Evolutionary conservation across 2,797 vertebrate genomes (phyloP).

Genomic region (Lophotriccus pileatus): DNA sequence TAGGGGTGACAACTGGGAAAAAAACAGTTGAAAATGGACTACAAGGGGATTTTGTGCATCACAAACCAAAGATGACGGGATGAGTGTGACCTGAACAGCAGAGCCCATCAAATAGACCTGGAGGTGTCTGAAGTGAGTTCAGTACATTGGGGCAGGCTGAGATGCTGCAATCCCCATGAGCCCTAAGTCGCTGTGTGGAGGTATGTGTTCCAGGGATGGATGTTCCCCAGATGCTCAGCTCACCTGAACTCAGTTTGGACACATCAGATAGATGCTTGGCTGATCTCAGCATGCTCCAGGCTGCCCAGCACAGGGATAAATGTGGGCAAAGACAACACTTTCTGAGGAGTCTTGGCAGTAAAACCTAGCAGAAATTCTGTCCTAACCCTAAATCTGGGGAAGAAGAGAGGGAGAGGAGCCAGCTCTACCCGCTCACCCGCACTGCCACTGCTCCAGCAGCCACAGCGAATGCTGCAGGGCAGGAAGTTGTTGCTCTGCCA

Average conservation of each 20-base stretch:
- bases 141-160: not conserved
- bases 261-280: not conserved
- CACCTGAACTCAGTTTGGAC: not conserved
- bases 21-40: not conserved
- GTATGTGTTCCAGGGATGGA: not conserved
- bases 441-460: not conserved
- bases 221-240: not conserved
- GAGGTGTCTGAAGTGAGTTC: not conserved
- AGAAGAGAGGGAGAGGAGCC: not conserved
- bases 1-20: not conserved
- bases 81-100: not conserved
- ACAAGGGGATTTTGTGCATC: not conserved
- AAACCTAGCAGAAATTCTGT: not conserved
- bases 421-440: not conserved
- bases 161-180: not conserved
- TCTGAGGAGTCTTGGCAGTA: not conserved
- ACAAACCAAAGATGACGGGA: not conserved
- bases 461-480: not conserved
- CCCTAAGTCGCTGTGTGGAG: not conserved
- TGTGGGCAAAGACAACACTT: not conserved
- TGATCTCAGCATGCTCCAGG: not conserved
- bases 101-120: not conserved
- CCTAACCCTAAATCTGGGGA: not conserved
- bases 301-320: not conserved
- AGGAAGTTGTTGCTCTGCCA: not conserved